A percentile compares a stretch with the other conserved stretches of the same genome.
Conservation (phyloP, 2,888 invertebrate species). For the Ophraella communa region DNA sequence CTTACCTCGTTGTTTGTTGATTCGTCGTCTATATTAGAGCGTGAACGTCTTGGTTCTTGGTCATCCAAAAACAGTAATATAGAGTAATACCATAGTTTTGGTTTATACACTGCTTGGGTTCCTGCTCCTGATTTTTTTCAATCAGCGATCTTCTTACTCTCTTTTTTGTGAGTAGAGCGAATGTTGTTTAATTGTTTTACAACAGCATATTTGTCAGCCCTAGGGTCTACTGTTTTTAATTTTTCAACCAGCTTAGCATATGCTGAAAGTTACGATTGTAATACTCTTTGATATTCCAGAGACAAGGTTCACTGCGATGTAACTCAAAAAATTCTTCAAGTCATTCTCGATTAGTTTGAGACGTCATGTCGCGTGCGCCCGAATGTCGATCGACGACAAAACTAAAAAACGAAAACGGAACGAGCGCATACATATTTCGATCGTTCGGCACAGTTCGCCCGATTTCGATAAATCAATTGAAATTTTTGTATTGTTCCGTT, state of each 20-base stretch:
- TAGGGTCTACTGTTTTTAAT: conserved; percentile 4
- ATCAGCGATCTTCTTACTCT: conserved; percentile 9
- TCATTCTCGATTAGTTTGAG: conserved; percentile 13
- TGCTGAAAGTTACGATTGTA: conserved; percentile 4
- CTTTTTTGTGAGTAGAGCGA: conserved; percentile 12
- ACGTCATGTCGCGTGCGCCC: conserved; percentile 10
- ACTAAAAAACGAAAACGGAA: too few species aligned
- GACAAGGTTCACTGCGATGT: conserved; percentile 13
- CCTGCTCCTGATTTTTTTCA: conserved; percentile 13
- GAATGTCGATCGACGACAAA: conserved; percentile 5
- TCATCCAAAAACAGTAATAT: conserved; percentile 13
- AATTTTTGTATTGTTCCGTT: conserved; percentile 11
- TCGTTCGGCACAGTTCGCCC: conserved; percentile 11
- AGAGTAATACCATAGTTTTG: conserved; percentile 2
- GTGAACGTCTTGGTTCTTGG: conserved; percentile 15
- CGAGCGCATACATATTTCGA: conserved; percentile 11
- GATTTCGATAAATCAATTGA: conserved; percentile 12
- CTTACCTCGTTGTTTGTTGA: conserved; percentile 14
- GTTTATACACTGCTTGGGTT: too few species aligned
- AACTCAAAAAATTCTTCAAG: conserved; percentile 14
- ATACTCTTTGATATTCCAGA: conserved; percentile 11
- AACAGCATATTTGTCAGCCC: conserved; percentile 8
- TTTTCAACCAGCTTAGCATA: conserved; percentile 8
- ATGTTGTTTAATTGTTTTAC: conserved; percentile 11
- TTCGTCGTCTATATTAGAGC: conserved; percentile 11